A percentile compares a stretch with the other conserved stretches of the same genome.
Conservation (phyloP, 2,113 vertebrate genomes). For the Eptesicus fuscus region DNA sequence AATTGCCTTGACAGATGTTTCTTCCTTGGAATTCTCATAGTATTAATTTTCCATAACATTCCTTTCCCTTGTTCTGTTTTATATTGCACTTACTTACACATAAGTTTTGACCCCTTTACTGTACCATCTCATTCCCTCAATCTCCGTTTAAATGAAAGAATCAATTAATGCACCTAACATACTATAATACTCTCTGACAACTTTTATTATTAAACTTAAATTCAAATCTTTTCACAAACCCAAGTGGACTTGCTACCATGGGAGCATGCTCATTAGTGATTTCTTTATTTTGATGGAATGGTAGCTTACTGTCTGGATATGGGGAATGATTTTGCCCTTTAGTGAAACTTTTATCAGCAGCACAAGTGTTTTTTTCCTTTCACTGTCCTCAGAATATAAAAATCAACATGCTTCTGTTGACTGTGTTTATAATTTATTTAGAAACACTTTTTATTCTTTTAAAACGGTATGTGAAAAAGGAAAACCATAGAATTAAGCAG, state of each 20-base stretch:
- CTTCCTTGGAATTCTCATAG: background rate
- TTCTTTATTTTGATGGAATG: background rate
- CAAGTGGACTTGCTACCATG: background rate
- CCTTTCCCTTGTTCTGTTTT: background rate
- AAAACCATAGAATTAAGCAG: conserved; percentile 17
- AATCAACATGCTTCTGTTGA: background rate
- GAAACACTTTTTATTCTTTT: background rate
- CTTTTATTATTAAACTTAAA: background rate
- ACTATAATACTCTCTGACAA: background rate
- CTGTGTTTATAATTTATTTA: conserved; percentile 19
- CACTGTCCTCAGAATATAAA: background rate
- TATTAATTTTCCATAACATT: background rate
- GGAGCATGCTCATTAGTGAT: background rate
- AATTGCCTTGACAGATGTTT: background rate
- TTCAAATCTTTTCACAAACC: background rate
- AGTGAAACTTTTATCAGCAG: background rate
- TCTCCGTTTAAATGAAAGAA: background rate
- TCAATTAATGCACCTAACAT: background rate
- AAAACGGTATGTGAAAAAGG: background rate
- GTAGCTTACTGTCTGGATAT: background rate
- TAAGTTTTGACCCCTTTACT: background rate
- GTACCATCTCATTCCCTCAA: background rate
- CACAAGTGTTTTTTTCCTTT: background rate
- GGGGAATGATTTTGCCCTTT: background rate
- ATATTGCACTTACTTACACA: background rate